Percentiles rank a stretch among this genome's conserved stretches.
These are phyloP conservation scores for Noturus placidus DNA, from an alignment of 2,113 vertebrate species.

Conservation along the genomic window DNA sequence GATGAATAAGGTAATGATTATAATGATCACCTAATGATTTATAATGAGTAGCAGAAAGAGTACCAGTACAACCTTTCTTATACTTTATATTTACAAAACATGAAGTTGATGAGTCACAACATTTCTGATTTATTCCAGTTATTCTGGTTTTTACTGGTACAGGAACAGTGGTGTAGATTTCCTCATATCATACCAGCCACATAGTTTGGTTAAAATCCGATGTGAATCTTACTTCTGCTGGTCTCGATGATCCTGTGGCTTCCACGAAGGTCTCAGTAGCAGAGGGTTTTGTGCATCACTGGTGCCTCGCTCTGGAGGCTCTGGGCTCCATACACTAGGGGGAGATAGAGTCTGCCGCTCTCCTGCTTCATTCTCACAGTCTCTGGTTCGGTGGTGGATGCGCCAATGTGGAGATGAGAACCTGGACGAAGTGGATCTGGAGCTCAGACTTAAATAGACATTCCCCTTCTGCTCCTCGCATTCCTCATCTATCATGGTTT, in stretches of 20 bases:
- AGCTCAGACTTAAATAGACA: slow-evolving; percentile 38
- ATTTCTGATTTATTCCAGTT: background rate
- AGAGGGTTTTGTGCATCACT: slow-evolving; percentile 55
- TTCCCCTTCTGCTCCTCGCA: background rate
- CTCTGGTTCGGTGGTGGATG: slow-evolving; percentile 10
- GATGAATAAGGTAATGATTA: background rate
- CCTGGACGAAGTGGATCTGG: slow-evolving; percentile 47
- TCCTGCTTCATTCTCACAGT: slow-evolving; percentile 28
- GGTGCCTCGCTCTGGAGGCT: slow-evolving; percentile 46
- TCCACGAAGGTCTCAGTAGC: slow-evolving; percentile 65
- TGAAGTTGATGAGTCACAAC: background rate
- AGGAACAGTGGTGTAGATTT: background rate
- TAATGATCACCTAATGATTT: background rate
- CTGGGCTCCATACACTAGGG: slow-evolving; percentile 54
- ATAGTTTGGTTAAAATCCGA: slow-evolving; percentile 35
- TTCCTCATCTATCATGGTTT: slow-evolving; percentile 57
- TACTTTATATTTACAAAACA: background rate
- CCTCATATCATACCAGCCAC: background rate
- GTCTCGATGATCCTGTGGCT: slow-evolving; percentile 34
- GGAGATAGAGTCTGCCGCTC: slow-evolving; percentile 10
- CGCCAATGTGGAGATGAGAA: slow-evolving; percentile 25
- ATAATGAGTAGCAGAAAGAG: background rate
- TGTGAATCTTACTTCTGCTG: background rate
- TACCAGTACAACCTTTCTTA: background rate
- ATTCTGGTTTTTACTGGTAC: background rate